Evolutionary conservation across 2,113 vertebrate genomes (phyloP).

Genomic region (Chloebia gouldiae): DNA sequence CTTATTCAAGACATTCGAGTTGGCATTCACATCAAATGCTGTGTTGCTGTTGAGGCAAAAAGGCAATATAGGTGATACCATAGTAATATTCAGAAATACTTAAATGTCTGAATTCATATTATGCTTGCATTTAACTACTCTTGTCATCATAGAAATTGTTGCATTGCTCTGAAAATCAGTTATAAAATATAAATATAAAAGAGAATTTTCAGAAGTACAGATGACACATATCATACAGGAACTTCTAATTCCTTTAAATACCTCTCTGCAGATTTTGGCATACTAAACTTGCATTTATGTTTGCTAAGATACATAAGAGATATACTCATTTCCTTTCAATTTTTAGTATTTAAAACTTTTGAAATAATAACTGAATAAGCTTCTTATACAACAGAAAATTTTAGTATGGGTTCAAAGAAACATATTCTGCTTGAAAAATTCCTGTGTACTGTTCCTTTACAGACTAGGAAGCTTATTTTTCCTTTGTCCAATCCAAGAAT

Average conservation of each 20-base stretch:
- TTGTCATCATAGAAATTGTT: neutral
- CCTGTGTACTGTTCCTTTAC: neutral
- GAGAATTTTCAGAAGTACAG: neutral
- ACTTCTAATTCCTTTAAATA: neutral
- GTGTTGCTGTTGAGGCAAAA: neutral
- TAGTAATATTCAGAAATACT: neutral
- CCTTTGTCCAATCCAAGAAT: neutral
- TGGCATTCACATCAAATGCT: neutral
- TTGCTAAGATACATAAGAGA: neutral
- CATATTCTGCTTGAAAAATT: neutral
- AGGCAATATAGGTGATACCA: rapidly evolving
- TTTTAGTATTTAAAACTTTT: neutral
- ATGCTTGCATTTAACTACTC: neutral
- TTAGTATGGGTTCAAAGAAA: neutral
- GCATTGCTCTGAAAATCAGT: neutral
- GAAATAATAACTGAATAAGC: neutral
- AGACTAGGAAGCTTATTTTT: neutral
- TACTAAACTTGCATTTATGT: neutral
- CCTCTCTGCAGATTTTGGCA: neutral
- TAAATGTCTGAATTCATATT: neutral
- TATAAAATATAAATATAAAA: neutral
- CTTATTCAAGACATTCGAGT: neutral
- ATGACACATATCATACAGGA: neutral
- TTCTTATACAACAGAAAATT: neutral
- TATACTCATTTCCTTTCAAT: neutral